Percentiles rank a stretch among this genome's conserved stretches.
phyloP scores from a whole-genome alignment of 2,113 vertebrate species.

The Corythaeola cristata region DNA sequence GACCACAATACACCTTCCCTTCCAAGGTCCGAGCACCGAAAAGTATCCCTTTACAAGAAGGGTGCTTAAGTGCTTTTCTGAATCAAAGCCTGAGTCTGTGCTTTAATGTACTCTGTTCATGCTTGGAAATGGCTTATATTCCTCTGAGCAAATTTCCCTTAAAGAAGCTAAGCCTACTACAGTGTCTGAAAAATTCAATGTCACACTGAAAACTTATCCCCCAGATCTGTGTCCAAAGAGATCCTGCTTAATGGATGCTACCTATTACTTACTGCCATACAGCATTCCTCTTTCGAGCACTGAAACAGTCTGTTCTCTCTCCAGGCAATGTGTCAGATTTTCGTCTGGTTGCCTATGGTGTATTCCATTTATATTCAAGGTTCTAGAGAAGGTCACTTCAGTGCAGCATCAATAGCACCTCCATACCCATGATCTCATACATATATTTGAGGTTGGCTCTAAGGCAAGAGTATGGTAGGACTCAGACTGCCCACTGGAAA shows the following conservation, averaged over 20 bases:
- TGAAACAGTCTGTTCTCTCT: constrained; percentile 42
- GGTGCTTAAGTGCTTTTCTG: constrained; percentile 70
- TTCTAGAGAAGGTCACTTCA: constrained; percentile 47
- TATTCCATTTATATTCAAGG: constrained; percentile 47
- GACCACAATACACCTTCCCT: constrained; percentile 50
- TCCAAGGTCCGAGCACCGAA: constrained; percentile 3
- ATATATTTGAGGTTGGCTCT: neutral
- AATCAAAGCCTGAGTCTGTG: constrained; percentile 67
- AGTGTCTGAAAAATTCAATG: constrained; percentile 67
- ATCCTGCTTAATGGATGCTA: constrained; percentile 64
- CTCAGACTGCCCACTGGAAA: neutral
- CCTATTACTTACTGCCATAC: constrained; percentile 39
- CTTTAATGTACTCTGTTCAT: constrained; percentile 50
- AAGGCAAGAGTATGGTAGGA: neutral
- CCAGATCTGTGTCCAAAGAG: constrained; percentile 52
- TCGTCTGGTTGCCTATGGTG: constrained; percentile 7
- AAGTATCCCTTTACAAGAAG: constrained; percentile 65
- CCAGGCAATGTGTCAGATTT: constrained; percentile 7
- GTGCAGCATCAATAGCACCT: constrained; percentile 17
- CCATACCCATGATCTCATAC: neutral
- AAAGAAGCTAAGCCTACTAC: constrained; percentile 44
- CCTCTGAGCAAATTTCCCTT: constrained; percentile 54
- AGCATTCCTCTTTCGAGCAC: neutral
- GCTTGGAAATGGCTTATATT: constrained; percentile 58
- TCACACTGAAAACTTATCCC: constrained; percentile 60